Evolutionary conservation across 2,797 vertebrate genomes (phyloP).

Genomic region (Lagocephalus sceleratus): DNA sequence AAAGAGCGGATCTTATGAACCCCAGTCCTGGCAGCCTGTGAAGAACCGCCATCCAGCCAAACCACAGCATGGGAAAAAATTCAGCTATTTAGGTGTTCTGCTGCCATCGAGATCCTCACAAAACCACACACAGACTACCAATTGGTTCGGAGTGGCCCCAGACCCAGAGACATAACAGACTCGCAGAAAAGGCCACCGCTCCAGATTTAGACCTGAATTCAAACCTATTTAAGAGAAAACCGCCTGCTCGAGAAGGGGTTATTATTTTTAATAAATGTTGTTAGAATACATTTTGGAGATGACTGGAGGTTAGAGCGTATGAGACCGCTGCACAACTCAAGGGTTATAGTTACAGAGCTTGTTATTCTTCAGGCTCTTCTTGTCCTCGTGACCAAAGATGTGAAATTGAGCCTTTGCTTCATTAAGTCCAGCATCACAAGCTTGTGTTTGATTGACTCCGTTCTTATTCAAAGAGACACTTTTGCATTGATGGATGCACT

Average conservation of each 20-base stretch:
- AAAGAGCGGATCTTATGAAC: conserved; percentile 46
- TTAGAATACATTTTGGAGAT: conserved; percentile 9
- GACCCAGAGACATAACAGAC: conserved; percentile 52
- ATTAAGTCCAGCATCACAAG: background rate
- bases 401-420: background rate
- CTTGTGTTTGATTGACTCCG: background rate
- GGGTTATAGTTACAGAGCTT: background rate
- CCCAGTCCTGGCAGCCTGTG: conserved; percentile 40
- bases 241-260: conserved; percentile 8
- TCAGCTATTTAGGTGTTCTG: conserved; percentile 67
- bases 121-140: conserved; percentile 62
- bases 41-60: conserved; percentile 49
- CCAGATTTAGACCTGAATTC: conserved; percentile 26
- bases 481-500: background rate
- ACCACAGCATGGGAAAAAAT: conserved; percentile 69
- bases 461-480: background rate
- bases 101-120: conserved; percentile 43
- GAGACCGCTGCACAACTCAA: conserved; percentile 4
- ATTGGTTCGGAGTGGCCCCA: conserved; percentile 29
- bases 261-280: conserved; percentile 12
- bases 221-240: conserved; percentile 38
- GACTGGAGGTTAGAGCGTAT: conserved; percentile 5
- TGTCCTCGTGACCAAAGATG: background rate
- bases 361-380: background rate
- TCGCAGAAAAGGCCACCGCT: conserved; percentile 26